Percentiles rank a stretch among this genome's conserved stretches.
phyloP scores from a whole-genome alignment of 2,888 invertebrate genomes.

The Bombyx huttoni region DNA sequence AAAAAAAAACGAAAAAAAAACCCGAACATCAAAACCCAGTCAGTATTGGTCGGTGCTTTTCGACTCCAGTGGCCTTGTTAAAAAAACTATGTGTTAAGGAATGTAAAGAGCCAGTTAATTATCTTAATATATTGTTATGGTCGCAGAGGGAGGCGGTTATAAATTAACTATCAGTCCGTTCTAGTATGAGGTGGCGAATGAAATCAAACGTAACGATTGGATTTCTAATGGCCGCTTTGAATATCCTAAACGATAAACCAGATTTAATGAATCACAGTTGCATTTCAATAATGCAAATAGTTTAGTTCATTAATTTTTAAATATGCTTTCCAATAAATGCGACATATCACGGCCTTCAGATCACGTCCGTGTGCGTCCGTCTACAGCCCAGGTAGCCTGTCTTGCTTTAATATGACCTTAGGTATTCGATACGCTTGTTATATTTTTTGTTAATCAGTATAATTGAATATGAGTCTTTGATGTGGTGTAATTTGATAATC shows the following conservation, averaged over 20 bases:
- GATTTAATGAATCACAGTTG: background rate
- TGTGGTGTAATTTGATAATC: constrained; percentile 62
- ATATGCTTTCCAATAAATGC: background rate
- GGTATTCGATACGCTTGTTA: constrained; percentile 61
- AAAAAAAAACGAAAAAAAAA: constrained; percentile 50
- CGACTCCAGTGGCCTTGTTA: constrained; percentile 53
- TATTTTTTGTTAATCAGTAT: constrained; percentile 53
- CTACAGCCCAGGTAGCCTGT: constrained; percentile 63
- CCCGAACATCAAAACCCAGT: constrained; percentile 61
- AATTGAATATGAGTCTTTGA: constrained; percentile 54
- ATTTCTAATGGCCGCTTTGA: constrained; percentile 7
- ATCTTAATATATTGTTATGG: constrained; percentile 72
- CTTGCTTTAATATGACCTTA: constrained; percentile 61
- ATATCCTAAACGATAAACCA: background rate
- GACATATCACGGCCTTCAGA: constrained; percentile 57
- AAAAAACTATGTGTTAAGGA: constrained; percentile 71
- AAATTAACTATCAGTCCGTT: constrained; percentile 49
- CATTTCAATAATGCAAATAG: background rate
- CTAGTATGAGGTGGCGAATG: constrained; percentile 48
- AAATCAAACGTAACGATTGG: constrained; percentile 17
- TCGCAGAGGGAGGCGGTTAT: constrained; percentile 61
- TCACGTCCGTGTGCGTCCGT: constrained; percentile 51
- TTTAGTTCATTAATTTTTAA: background rate
- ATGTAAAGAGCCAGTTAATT: constrained; percentile 73
- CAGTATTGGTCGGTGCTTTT: constrained; percentile 67